These are phyloP conservation scores for Ips nitidus DNA, from an alignment of 1,140 invertebrate species.

Conservation along the genomic window DNA sequence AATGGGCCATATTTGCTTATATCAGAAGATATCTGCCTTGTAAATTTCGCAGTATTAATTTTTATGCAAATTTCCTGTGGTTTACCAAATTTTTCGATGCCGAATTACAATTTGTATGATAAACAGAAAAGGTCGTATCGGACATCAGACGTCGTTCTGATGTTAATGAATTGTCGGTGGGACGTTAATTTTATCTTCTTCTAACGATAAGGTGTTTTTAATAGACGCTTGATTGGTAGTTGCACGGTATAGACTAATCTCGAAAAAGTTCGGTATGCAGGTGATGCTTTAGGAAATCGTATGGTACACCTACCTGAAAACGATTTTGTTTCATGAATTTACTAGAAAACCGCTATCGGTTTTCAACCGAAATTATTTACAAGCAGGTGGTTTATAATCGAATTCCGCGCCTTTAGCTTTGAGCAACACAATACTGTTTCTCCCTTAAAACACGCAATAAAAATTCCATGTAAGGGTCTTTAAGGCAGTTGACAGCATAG, in stretches of 20 bases:
- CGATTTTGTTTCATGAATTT: neutral
- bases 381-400: slow-evolving; percentile 17
- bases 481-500: slow-evolving; percentile 20
- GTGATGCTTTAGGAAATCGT: neutral
- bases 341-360: slow-evolving; percentile 20
- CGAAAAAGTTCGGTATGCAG: too few relatives aligned
- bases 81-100: slow-evolving; percentile 35
- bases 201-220: neutral
- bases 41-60: slow-evolving; percentile 37
- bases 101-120: slow-evolving; percentile 22
- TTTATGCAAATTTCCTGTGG: slow-evolving; percentile 37
- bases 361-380: slow-evolving; percentile 12
- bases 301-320: neutral
- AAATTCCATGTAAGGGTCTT: slow-evolving; percentile 15
- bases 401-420: slow-evolving; percentile 12
- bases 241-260: neutral
- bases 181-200: slow-evolving; percentile 1
- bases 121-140: neutral
- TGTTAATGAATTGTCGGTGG: slow-evolving; percentile 1
- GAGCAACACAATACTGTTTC: slow-evolving; percentile 22
- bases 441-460: slow-evolving; percentile 15
- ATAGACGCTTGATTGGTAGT: neutral
- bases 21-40: slow-evolving; percentile 34
- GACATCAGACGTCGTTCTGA: neutral
- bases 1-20: slow-evolving; percentile 30